A percentile compares a stretch with the other conserved stretches of the same genome.
These are phyloP conservation scores for Byasa hedistus DNA, from an alignment of 2,888 invertebrate genomes.

Conservation along the genomic window DNA sequence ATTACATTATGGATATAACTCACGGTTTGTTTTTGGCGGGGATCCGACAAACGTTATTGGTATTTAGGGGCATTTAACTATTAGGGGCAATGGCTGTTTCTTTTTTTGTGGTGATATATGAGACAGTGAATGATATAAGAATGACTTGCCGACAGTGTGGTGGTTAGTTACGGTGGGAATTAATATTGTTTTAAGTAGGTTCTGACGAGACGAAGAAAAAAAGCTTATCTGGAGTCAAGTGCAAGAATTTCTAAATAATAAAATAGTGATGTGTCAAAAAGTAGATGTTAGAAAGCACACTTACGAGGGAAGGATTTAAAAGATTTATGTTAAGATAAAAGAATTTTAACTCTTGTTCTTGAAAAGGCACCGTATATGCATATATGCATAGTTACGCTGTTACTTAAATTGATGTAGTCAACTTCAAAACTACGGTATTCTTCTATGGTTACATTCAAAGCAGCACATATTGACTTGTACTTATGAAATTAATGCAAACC, in stretches of 20 bases:
- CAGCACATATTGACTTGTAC: too few species aligned
- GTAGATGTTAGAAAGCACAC: background rate
- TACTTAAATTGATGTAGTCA: background rate
- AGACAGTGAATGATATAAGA: conserved; percentile 58
- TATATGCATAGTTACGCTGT: background rate
- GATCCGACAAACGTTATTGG: conserved; percentile 78
- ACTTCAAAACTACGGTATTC: background rate
- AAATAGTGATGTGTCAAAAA: background rate
- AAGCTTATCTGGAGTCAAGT: conserved; percentile 22
- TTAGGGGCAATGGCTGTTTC: conserved; percentile 65
- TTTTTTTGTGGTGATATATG: conserved; percentile 59
- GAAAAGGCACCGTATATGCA: background rate
- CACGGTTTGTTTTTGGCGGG: conserved; percentile 80
- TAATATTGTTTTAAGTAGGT: conserved; percentile 61
- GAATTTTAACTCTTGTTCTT: too few species aligned
- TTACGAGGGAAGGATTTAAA: background rate
- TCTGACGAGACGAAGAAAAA: conserved; percentile 35
- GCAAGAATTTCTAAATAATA: conserved; percentile 5
- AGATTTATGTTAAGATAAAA: background rate
- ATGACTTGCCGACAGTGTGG: conserved; percentile 61
- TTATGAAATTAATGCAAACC: too few species aligned
- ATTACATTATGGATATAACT: conserved; percentile 76
- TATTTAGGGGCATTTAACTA: conserved; percentile 75
- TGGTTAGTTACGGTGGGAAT: conserved; percentile 67
- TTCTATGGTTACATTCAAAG: too few species aligned